phyloP scores from a whole-genome alignment of 2,888 invertebrate genomes.

The Eubasilissa splendida region DNA sequence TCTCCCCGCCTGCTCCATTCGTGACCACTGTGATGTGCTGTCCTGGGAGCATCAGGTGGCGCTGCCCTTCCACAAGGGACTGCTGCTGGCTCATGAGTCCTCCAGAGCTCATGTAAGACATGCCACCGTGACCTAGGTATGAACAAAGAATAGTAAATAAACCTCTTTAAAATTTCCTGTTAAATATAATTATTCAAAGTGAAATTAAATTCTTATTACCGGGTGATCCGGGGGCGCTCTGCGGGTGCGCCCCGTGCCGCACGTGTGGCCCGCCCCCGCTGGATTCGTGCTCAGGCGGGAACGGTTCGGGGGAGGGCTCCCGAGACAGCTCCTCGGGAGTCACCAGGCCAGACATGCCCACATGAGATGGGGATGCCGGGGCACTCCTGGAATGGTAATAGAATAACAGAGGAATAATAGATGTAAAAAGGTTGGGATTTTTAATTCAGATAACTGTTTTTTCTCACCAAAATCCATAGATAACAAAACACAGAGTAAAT shows the following conservation, averaged over 20 bases:
- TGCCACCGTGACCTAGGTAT: slow-evolving; percentile 66
- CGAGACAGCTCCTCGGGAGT: slow-evolving; percentile 90
- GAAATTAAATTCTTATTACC: slow-evolving; percentile 63
- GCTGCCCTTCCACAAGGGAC: slow-evolving; percentile 68
- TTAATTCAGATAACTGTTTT: no score
- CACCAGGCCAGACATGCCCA: slow-evolving; percentile 87
- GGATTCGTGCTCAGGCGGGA: slow-evolving; percentile 66
- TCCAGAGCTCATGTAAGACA: slow-evolving; percentile 68
- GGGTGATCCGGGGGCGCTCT: slow-evolving; percentile 79
- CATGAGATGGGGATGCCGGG: slow-evolving; percentile 94
- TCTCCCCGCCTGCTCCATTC: slow-evolving; percentile 73
- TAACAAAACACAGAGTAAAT: no score
- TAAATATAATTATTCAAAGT: no score
- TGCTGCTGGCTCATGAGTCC: slow-evolving; percentile 68
- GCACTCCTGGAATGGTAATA: slow-evolving; percentile 80
- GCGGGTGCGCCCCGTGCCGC: slow-evolving; percentile 60
- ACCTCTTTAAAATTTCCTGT: no score
- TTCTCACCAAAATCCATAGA: no score
- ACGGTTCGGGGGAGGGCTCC: slow-evolving; percentile 93
- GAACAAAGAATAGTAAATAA: background rate
- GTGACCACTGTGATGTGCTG: slow-evolving; percentile 75
- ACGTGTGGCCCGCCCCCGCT: slow-evolving; percentile 15
- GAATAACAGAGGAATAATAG: no score
- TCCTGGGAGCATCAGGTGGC: slow-evolving; percentile 73
- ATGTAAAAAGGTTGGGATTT: no score